Conservation (phyloP, 2,113 vertebrate species). For the Alligator sinensis region DNA sequence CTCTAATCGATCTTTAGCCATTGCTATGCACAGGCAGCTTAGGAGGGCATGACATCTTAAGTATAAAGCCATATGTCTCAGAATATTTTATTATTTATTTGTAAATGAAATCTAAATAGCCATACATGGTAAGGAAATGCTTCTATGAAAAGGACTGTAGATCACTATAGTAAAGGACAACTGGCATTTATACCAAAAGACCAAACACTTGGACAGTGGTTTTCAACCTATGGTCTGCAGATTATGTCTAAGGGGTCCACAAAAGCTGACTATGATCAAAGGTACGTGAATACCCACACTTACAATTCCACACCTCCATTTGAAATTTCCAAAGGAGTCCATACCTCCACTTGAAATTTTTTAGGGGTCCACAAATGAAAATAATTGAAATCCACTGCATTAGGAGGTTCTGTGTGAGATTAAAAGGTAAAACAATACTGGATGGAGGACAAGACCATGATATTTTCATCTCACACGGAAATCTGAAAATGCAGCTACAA, state of each 20-base stretch:
- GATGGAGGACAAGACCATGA: constrained; percentile 17
- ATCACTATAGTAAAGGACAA: constrained; percentile 56
- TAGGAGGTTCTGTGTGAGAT: not conserved
- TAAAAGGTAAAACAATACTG: not conserved
- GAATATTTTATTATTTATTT: constrained; percentile 70
- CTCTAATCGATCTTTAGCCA: constrained; percentile 49
- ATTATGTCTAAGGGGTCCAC: too few relatives aligned
- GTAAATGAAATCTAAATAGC: constrained; percentile 55
- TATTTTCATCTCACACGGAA: constrained; percentile 12
- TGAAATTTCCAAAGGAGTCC: too few relatives aligned
- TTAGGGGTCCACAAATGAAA: too few relatives aligned
- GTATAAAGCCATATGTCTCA: constrained; percentile 51
- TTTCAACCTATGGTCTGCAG: too few relatives aligned
- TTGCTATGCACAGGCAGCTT: constrained; percentile 67
- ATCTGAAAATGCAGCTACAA: constrained; percentile 5
- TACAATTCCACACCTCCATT: too few relatives aligned
- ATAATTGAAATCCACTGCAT: too few relatives aligned
- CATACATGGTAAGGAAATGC: constrained; percentile 53
- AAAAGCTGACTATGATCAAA: too few relatives aligned
- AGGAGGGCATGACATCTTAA: constrained; percentile 51
- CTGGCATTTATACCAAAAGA: constrained; percentile 44
- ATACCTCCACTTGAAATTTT: too few relatives aligned
- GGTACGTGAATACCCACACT: too few relatives aligned
- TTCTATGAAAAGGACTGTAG: constrained; percentile 37
- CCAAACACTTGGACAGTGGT: not conserved